Base-by-base conservation (phyloP, 2,113 vertebrate genomes). In the Carettochelys insculpta region DNA sequence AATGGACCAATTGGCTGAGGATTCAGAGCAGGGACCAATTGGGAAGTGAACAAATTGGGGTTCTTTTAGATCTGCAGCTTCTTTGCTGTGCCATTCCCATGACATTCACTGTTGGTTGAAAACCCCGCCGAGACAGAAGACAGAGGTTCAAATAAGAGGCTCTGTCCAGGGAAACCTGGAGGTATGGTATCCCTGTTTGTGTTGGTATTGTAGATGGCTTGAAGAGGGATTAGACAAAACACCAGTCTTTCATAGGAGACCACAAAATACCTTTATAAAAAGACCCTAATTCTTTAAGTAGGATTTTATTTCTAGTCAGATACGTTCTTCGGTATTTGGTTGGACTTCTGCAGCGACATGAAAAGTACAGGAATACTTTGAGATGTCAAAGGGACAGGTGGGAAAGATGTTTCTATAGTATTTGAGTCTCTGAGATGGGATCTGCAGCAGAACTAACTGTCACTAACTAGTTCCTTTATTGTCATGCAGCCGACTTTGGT, bases 401-500 rank as follows among this genome's bases (percentile, higher is more conserved):
- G 22, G 8, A 73, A 73, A 73, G 41, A 43, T 73, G 71, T 45
- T 2, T 83, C 77, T 94, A 51, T 89, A 91, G 68, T 41, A 80
- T 43, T 41, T 43, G 24, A 11, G 24, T 24, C 41, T 38, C 43
- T 73, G 11, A 45, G 71, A 45, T 45, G 71, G 41, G 41, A n/a
- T 73, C 24, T 68, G 68, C 80, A 31, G n/a, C 25, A 68, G 17
- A 31, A 24, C 47, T 79, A 8, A 48, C 43, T 85, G 5, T 53
- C 16, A n/a, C 61, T 93, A 88, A 95, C 94, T 29, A 87, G 38
- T 4, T 65, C 1, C 0, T 84, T 19, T 97, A 75, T 97, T 92
- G 1, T 75, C 95, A 95, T 92, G 45, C 97, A 99, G 99, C 99
- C 27, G 99, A 99, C 96, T 99, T 99, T 93, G 99, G 99, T 90